phyloP scores from a whole-genome alignment of 2,797 vertebrate genomes.

The Halcyon badia region DNA sequence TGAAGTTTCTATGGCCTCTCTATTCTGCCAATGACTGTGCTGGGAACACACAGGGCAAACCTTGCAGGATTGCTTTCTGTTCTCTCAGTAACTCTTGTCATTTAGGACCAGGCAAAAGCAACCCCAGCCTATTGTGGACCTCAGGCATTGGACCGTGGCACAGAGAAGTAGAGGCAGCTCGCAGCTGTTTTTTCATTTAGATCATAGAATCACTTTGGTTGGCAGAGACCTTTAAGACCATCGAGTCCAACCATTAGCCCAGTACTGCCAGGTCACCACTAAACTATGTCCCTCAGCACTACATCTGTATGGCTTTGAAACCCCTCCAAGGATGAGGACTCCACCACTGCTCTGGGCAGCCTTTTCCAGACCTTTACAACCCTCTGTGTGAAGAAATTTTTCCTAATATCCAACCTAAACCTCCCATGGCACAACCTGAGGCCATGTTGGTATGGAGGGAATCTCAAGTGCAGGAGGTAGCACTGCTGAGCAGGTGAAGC shows the following conservation, averaged over 20 bases:
- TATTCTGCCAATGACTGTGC: fast-evolving
- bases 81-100: not conserved
- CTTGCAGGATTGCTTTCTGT: not conserved
- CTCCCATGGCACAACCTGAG: not conserved
- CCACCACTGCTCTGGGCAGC: not conserved
- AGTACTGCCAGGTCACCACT: not conserved
- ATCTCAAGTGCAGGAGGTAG: not conserved
- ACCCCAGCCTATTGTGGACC: not conserved
- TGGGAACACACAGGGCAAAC: fast-evolving
- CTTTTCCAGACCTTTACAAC: not conserved
- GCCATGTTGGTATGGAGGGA: not conserved
- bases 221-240: not conserved
- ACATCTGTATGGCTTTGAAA: not conserved
- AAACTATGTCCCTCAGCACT: not conserved
- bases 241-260: not conserved
- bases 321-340: not conserved
- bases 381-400: not conserved
- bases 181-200: not conserved
- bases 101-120: not conserved
- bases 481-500: not conserved
- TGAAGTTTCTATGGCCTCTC: not conserved
- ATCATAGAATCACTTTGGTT: not conserved
- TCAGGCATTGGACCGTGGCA: not conserved
- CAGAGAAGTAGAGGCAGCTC: not conserved
- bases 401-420: not conserved